Base-by-base conservation (phyloP, 2,888 invertebrate species). In the Endotricha flammealis region DNA sequence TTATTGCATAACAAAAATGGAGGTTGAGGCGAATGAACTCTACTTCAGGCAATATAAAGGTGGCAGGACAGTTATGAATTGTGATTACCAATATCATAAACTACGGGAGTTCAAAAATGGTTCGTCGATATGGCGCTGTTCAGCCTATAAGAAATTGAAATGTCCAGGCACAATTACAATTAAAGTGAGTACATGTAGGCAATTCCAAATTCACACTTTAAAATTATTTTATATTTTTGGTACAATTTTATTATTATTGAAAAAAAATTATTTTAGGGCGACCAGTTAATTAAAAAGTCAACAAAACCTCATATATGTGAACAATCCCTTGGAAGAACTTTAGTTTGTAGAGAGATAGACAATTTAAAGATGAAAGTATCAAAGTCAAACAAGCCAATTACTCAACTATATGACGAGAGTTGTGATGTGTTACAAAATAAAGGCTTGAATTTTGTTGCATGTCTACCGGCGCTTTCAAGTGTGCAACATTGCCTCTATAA, bases 401-500 rank as follows among this genome's bases (percentile, higher is more conserved):
- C 35, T 23, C 29, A 29, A 4, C 20, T 20, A 6, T 20, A 20
- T 20, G 20, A 20, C 6, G 20, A 20, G 20, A 20, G 4, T 29
- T 29, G 13, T 29, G 13, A 12, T 29, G 11, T 13, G 13, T 29
- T 12, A 6, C 29, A 29, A 29, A 29, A 29, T 12, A 29, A 29
- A 29, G 29, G 29, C n/a, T 13, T 29, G 4, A 29, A 29, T 29
- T 20, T 20, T 14, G 22, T 36, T 10, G 8, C 29, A 23, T 22
- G 10, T 10, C 14, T 36, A 29, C 35, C 35, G n/a, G 11, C 29
- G 8, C 29, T 36, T 22, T 29, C 35, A 29, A 36, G 35, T 29
- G 35, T 36, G 24, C 35, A 29, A 22, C 35, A 35, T 35, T 24
- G 29, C 17, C 11, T 36, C 6, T 36, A 36, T 16, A 16, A 36